Base-by-base conservation (phyloP, 2,888 invertebrate genomes). In the Mesorhabditis belari region DNA sequence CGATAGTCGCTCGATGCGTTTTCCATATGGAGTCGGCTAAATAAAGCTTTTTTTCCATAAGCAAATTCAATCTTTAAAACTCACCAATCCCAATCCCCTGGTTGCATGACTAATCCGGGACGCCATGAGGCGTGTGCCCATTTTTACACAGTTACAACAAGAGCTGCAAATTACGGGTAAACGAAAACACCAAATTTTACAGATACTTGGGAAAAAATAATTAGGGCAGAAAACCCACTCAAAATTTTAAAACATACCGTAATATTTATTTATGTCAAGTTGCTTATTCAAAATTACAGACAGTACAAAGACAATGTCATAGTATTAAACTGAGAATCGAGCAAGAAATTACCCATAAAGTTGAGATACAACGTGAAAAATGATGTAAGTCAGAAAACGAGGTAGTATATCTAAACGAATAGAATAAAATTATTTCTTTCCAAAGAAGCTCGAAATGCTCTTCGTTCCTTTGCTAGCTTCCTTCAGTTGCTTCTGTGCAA, bases 391-490 rank as follows among this genome's bases (percentile, higher is more conserved):
- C 24, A 49, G 5, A 26, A 29, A 44, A 2, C 26, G 52, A 27
- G 52, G 29, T 19, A 9, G 17, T 27, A 21, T 3, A 26, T 50
- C 49, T 49, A 17, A 44, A 57, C 24, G 50, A 57, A 24, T 50
- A 57, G 4, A 5, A 4, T 5, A 26, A 55, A 26, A 26, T 55
- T 44, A 62, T 62, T 74, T 72, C 51, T 71, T 70, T 1, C 28
- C 56, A 61, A 76, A 76, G 61, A 76, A 76, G 28, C 63, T 62
- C 49, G 63, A 60, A 35, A 76, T 69, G 50, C 63, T 66, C 53
- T 70, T 73, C 23, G 76, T 74, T 44, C 74, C 74, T 60, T 76
- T 76, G 50, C 73, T 72, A 12, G 76, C 76, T 23, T 66, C 63
- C 52, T 70, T 64, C 55, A 76, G 57, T 49, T 70, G 68, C 65